Evolutionary conservation across 1,140 invertebrate species (phyloP), one percentile per base, ranked within the genome.

Genomic region (Papilio glaucus): DNA sequence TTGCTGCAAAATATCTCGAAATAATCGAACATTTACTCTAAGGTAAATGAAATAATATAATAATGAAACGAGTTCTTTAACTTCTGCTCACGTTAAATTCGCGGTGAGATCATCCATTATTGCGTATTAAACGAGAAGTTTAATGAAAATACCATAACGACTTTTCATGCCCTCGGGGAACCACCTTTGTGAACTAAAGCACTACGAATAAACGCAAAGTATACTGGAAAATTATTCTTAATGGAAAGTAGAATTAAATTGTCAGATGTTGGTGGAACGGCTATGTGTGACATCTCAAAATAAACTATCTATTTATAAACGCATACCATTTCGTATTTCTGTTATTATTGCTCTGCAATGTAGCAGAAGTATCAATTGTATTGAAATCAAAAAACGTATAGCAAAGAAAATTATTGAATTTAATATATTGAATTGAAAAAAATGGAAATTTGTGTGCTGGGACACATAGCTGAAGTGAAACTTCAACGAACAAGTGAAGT

Each of bases 241-340:
- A 5, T 24, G 21, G 21, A 57, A 24, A 57, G 49, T 57, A 9
- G 4, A 57, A 13, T 57, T 57, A 57, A 57, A 57, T 57, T 57
- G 9, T 57, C 24, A 57, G 9, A 57, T 26, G 10, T 24, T 57
- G 9, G 49, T 57, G 49, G 21, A 24, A 24, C 12, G 49, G 9
- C 49, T 57, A 26, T 21, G 18, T 26, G 21, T 57, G 49, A 57
- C 49, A 57, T 57, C 49, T 57, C 21, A 57, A 57, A 57, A 57
- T 57, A 57, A 24, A 24, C 49, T 9, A 15, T 24, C 49, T 57
- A 57, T 57, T 57, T 24, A 57, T 57, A 57, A 5, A 57, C 10
- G 49, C 21, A 26, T 57, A 24, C 49, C 49, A 26, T 57, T 57
- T 10, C 49, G 49, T 57, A 57, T 57, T 57, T 26, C 21, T 12